phyloP scores from a whole-genome alignment of 2,888 invertebrate genomes.

The Graphium colonna region DNA sequence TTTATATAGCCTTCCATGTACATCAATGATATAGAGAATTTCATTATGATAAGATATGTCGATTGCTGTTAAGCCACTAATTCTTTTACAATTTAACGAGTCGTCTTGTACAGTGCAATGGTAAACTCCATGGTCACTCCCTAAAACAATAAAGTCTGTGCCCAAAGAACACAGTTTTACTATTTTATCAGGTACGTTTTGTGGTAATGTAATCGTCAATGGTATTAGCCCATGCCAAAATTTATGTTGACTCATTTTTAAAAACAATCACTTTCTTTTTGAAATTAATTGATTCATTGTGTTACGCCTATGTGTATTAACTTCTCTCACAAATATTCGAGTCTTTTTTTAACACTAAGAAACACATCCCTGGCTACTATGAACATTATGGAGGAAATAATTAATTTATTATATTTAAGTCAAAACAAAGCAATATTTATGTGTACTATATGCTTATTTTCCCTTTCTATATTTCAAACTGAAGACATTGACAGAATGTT shows the following conservation, averaged over 20 bases:
- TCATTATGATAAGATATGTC: constrained; percentile 83
- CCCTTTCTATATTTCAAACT: constrained; percentile 10
- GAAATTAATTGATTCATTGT: constrained; percentile 30
- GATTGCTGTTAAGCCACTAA: constrained; percentile 76
- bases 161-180: constrained; percentile 65
- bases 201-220: constrained; percentile 50
- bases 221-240: constrained; percentile 70
- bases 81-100: constrained; percentile 64
- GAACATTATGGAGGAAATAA: background rate
- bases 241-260: constrained; percentile 68
- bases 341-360: background rate
- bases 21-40: constrained; percentile 81
- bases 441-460: constrained; percentile 7
- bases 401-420: background rate
- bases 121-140: constrained; percentile 71
- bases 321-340: background rate
- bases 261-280: constrained; percentile 17
- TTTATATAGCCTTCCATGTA: constrained; percentile 81
- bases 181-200: constrained; percentile 70
- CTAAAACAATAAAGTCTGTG: constrained; percentile 62
- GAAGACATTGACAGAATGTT: constrained; percentile 8
- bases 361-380: background rate
- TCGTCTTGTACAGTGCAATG: constrained; percentile 60
- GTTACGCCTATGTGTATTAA: constrained; percentile 1
- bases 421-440: constrained; percentile 1